Evolutionary conservation across 1,140 invertebrate species (phyloP).

Genomic region (Drosophila varians): DNA sequence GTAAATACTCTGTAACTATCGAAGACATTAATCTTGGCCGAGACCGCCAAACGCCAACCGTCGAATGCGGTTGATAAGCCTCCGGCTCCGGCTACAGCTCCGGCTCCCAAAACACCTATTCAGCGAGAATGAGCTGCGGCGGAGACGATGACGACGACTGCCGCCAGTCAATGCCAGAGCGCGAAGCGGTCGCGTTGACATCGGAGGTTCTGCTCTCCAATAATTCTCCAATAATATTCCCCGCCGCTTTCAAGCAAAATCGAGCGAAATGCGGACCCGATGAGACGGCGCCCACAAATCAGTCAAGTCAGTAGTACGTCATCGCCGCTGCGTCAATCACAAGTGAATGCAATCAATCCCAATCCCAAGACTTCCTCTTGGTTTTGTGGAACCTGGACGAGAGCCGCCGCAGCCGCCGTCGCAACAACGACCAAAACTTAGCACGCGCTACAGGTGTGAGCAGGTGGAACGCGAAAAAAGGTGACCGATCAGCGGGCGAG

Average conservation of each 20-base stretch:
- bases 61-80: conserved; percentile 35
- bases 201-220: conserved; percentile 65
- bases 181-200: conserved; percentile 75
- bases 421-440: conserved; percentile 29
- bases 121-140: conserved; percentile 43
- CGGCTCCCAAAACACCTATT: conserved; percentile 26
- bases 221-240: conserved; percentile 31
- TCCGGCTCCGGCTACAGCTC: conserved; percentile 4
- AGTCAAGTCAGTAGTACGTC: neutral
- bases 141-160: conserved; percentile 18
- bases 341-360: conserved; percentile 37
- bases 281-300: neutral
- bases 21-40: conserved; percentile 67
- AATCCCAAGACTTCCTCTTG: conserved; percentile 20
- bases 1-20: conserved; percentile 30
- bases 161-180: conserved; percentile 73
- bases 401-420: conserved; percentile 12
- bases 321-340: conserved; percentile 16
- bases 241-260: conserved; percentile 16
- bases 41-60: conserved; percentile 28
- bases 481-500: neutral
- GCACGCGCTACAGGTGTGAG: conserved; percentile 62
- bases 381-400: conserved; percentile 28
- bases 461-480: conserved; percentile 41
- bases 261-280: conserved; percentile 6